Conservation (phyloP, 2,888 invertebrate genomes). For the Andrena bucephala region DNA sequence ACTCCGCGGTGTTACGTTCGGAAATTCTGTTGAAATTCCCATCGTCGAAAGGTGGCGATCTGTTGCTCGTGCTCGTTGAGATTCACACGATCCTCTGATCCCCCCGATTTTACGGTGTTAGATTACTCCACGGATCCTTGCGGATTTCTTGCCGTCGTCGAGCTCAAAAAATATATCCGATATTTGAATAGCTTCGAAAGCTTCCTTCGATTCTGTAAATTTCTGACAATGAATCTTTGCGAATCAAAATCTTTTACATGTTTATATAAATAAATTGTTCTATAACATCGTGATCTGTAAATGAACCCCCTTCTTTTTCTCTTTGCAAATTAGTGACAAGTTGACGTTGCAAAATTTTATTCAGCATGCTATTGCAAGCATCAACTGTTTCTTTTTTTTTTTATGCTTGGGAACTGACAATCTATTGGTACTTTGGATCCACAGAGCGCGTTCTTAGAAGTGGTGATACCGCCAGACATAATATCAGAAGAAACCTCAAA, state of each 20-base stretch:
- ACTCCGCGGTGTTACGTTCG: slow-evolving; percentile 23
- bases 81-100: slow-evolving; percentile 2
- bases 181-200: neutral
- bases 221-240: too few relatives aligned
- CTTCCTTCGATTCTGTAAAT: too few relatives aligned
- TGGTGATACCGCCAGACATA: slow-evolving; percentile 96
- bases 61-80: neutral
- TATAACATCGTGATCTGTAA: too few relatives aligned
- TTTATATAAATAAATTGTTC: too few relatives aligned
- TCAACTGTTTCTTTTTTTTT: too few relatives aligned
- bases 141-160: too few relatives aligned
- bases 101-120: neutral
- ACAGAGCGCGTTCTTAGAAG: slow-evolving; percentile 94
- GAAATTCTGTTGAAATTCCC: slow-evolving; percentile 20
- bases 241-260: too few relatives aligned
- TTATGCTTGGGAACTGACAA: neutral
- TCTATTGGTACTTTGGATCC: slow-evolving; percentile 36
- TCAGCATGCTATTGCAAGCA: too few relatives aligned
- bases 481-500: slow-evolving; percentile 96
- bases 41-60: neutral
- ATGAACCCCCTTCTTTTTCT: too few relatives aligned
- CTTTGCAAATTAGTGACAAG: too few relatives aligned
- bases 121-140: neutral
- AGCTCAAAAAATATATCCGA: neutral
- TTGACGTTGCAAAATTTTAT: too few relatives aligned